phyloP scores from a whole-genome alignment of 2,113 vertebrate species.

The Acanthochromis polyacanthus region DNA sequence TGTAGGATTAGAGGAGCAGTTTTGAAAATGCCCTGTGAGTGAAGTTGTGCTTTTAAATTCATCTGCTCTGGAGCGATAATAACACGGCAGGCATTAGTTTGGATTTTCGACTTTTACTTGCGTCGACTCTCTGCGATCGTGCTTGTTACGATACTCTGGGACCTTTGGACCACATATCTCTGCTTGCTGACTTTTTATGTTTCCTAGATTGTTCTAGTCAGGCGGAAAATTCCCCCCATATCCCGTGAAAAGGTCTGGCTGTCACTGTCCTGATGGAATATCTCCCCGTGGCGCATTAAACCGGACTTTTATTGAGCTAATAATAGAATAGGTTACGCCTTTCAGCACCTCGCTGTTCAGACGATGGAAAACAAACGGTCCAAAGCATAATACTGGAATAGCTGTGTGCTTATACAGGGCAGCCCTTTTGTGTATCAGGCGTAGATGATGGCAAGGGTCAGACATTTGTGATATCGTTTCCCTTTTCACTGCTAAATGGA shows the following conservation, averaged over 20 bases:
- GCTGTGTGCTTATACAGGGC: conserved; percentile 37
- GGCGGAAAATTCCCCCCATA: conserved; percentile 75
- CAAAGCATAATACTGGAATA: conserved; percentile 53
- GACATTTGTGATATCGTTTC: conserved; percentile 22
- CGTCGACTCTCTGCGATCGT: conserved; percentile 10
- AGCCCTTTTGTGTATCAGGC: conserved; percentile 47
- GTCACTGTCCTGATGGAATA: conserved; percentile 84
- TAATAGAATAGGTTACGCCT: conserved; percentile 86
- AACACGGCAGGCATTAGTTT: conserved; percentile 7
- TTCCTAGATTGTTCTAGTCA: conserved; percentile 72
- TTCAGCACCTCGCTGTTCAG: conserved; percentile 81
- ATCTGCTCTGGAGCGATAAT: background rate
- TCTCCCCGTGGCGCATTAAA: conserved; percentile 83
- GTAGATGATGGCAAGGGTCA: conserved; percentile 44
- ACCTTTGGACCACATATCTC: conserved; percentile 41
- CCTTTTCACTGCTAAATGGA: conserved; percentile 30
- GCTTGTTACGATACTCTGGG: conserved; percentile 8
- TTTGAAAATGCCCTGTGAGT: background rate
- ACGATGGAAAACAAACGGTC: conserved; percentile 73
- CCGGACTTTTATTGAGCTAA: conserved; percentile 83
- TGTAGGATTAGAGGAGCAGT: conserved; percentile 11
- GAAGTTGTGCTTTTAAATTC: background rate
- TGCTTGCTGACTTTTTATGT: conserved; percentile 71
- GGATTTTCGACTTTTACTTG: conserved; percentile 18
- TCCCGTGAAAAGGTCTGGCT: conserved; percentile 83